Conservation (phyloP, 2,888 invertebrate species). For the Dasysyrphus albostriatus region DNA sequence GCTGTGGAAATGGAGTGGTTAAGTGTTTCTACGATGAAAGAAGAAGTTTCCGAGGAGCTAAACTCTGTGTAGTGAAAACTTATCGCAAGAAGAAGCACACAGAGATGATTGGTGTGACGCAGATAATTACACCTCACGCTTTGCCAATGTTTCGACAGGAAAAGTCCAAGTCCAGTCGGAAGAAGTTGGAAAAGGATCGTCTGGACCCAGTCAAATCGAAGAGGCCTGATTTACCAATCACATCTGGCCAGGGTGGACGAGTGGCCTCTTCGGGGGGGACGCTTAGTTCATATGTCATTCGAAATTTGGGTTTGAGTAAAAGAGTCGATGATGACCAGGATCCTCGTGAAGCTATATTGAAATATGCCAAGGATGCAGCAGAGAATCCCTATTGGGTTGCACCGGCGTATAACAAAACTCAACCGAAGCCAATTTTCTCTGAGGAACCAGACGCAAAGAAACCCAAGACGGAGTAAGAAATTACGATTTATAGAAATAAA, state of each 20-base stretch:
- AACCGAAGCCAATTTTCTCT: constrained; percentile 93
- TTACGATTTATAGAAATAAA: not conserved
- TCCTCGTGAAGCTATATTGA: constrained; percentile 96
- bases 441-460: constrained; percentile 83
- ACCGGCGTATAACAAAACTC: constrained; percentile 95
- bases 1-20: constrained; percentile 95
- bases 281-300: constrained; percentile 97
- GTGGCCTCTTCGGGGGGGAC: constrained; percentile 97
- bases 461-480: constrained; percentile 79
- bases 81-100: constrained; percentile 91
- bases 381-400: constrained; percentile 99
- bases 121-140: constrained; percentile 98
- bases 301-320: constrained; percentile 97
- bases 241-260: constrained; percentile 95
- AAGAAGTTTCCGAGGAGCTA: constrained; percentile 94
- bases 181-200: constrained; percentile 95
- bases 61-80: constrained; percentile 93
- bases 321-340: constrained; percentile 96
- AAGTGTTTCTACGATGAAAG: constrained; percentile 96
- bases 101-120: constrained; percentile 94
- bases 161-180: constrained; percentile 93
- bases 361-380: constrained; percentile 96
- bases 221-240: constrained; percentile 93
- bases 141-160: constrained; percentile 97
- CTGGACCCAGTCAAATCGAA: constrained; percentile 93